Evolutionary conservation across 2,888 invertebrate species (phyloP).

Genomic region (Cantharis nigra): DNA sequence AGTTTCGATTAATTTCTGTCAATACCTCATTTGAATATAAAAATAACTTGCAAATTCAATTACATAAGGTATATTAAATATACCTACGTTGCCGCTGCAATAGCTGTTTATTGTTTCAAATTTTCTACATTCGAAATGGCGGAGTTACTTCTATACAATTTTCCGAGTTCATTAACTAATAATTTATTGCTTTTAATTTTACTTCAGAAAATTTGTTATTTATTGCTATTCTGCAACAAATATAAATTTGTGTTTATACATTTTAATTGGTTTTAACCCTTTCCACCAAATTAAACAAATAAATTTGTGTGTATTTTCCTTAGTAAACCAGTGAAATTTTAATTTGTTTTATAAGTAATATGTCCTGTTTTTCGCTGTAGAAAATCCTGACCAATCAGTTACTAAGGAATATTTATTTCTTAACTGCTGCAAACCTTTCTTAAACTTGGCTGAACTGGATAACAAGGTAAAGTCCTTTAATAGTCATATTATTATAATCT

Average conservation of each 20-base stretch:
- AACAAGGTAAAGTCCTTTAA: no score
- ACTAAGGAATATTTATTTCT: background rate
- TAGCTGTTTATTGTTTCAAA: background rate
- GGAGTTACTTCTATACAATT: background rate
- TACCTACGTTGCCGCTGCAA: background rate
- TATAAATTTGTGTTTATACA: background rate
- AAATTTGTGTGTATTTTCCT: background rate
- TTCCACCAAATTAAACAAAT: background rate
- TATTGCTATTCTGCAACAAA: background rate
- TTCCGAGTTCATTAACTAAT: background rate
- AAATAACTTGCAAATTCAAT: background rate
- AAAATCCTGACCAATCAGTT: background rate
- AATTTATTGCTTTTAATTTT: background rate
- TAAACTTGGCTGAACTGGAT: no score
- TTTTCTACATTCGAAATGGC: background rate
- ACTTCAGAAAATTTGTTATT: background rate
- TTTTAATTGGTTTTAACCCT: background rate
- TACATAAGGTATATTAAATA: background rate
- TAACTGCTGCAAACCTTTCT: no score
- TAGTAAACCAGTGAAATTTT: background rate
- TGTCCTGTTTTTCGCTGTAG: background rate
- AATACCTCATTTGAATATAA: background rate
- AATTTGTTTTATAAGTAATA: background rate
- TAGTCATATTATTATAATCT: no score
- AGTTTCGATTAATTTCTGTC: background rate